Conservation (phyloP, 2,888 invertebrate species). For the Odontocolon sp. region DNA sequence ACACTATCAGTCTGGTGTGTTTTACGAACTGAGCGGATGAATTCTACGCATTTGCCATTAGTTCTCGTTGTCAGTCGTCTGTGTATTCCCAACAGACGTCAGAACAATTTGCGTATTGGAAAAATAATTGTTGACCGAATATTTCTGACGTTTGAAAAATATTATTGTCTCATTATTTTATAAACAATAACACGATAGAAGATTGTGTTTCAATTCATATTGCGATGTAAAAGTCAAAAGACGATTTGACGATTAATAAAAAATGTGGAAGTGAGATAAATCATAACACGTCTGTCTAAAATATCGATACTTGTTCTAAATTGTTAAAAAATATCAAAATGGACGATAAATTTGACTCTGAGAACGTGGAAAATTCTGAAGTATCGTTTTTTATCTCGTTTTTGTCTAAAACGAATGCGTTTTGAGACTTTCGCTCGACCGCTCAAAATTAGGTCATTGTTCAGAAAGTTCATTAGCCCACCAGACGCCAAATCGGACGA, state of each 20-base stretch:
- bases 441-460: constrained; percentile 28
- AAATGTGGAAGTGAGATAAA: constrained; percentile 1
- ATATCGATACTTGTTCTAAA: neutral
- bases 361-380: neutral
- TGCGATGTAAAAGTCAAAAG: too few species aligned
- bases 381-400: neutral
- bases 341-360: neutral
- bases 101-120: constrained; percentile 50
- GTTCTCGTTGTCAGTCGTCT: constrained; percentile 28
- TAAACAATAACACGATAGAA: neutral
- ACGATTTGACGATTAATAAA: too few species aligned
- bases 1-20: neutral
- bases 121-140: too few species aligned
- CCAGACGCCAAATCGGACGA: neutral
- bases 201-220: neutral
- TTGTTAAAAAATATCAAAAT: neutral
- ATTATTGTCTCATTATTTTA: constrained; percentile 1
- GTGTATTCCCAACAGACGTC: constrained; percentile 56
- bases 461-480: constrained; percentile 14
- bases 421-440: neutral
- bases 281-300: constrained; percentile 36
- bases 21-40: neutral
- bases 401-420: neutral
- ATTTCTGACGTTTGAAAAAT: too few species aligned
- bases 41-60: constrained; percentile 11